Base-by-base conservation (phyloP, 2,888 invertebrate species). In the Synanthedon tipuliformis region DNA sequence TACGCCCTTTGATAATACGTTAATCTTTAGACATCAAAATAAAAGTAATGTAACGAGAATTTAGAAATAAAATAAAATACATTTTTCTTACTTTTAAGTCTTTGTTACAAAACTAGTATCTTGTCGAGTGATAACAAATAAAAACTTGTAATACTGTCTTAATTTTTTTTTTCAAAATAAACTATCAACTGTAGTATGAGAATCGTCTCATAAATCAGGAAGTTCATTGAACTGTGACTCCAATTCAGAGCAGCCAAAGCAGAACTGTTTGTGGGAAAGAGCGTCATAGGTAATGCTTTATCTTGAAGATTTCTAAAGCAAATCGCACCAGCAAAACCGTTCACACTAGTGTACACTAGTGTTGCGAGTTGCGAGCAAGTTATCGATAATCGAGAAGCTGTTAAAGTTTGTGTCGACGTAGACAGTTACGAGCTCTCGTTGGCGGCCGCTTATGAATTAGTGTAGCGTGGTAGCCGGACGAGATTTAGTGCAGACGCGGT, bases 401-500 rank as follows among this genome's bases (percentile, higher is more conserved):
- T 76, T 79, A 75, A 71, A 72, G 65, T 73, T 66, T 67, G 72
- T 76, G 78, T 81, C 71, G 71, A 76, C 65, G 71, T 75, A 61
- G 79, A 82, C 81, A 78, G 81, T 73, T 76, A 76, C 75, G 70
- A 69, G 59, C 62, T 60, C 71, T 74, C 73, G 76, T 72, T 77
- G 77, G 78, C 72, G 71, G 74, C 68, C 70, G 71, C 68, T 73
- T 78, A 83, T 84, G 86, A 86, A 86, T 86, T 86, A 84, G 87
- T 86, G 86, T 85, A 86, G 81, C 78, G 61, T 81, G 77, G 87
- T 85, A 87, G 87, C 86, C 68, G 61, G 55, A 61, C 61, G 74
- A 86, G 86, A 87, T 87, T 87, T 87, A 86, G 77, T 81, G 78
- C 78, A 67, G 76, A 75, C 74, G 73, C 69, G 69, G 70, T 69